phyloP scores from a whole-genome alignment of 53 echinoderm and acorn worm genomes.

The Actinopyga echinites region DNA sequence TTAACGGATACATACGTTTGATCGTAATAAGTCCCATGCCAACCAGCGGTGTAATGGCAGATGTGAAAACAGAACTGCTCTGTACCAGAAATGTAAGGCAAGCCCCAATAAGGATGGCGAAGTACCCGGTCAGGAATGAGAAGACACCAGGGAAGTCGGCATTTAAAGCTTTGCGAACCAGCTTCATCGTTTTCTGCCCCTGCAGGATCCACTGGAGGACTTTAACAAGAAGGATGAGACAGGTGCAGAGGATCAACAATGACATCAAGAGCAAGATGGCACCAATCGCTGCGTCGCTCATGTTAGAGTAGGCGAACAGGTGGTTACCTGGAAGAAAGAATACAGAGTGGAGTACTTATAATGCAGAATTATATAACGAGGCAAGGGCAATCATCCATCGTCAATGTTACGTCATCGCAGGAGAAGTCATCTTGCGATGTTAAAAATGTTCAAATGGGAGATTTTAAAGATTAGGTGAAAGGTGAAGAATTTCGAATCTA shows the following conservation, averaged over 20 bases:
- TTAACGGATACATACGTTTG: slow-evolving; percentile 90
- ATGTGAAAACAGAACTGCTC: slow-evolving; percentile 97
- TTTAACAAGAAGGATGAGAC: slow-evolving; percentile 68
- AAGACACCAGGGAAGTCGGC: slow-evolving; percentile 89
- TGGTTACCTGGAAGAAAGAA: slow-evolving; percentile 65
- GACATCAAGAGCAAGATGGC: slow-evolving; percentile 62
- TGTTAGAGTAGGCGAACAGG: slow-evolving; percentile 61
- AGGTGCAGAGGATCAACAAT: slow-evolving; percentile 56
- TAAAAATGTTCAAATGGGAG: too few relatives aligned
- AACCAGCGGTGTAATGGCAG: slow-evolving; percentile 90
- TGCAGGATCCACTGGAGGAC: slow-evolving; percentile 59
- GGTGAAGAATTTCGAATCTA: too few relatives aligned
- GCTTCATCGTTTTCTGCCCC: slow-evolving; percentile 71
- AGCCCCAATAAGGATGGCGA: slow-evolving; percentile 85
- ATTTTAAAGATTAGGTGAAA: too few relatives aligned
- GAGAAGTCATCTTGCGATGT: too few relatives aligned
- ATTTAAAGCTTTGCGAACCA: slow-evolving; percentile 85
- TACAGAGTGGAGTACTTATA: too few relatives aligned
- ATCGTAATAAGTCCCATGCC: slow-evolving; percentile 92
- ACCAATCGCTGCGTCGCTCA: slow-evolving; percentile 64
- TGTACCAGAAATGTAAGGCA: slow-evolving; percentile 85
- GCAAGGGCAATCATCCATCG: too few relatives aligned
- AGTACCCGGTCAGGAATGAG: slow-evolving; percentile 79
- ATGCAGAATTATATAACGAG: too few relatives aligned
- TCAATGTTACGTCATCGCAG: too few relatives aligned